phyloP scores from a whole-genome alignment of 2,797 vertebrate species.

The Peromyscus nudipes region DNA sequence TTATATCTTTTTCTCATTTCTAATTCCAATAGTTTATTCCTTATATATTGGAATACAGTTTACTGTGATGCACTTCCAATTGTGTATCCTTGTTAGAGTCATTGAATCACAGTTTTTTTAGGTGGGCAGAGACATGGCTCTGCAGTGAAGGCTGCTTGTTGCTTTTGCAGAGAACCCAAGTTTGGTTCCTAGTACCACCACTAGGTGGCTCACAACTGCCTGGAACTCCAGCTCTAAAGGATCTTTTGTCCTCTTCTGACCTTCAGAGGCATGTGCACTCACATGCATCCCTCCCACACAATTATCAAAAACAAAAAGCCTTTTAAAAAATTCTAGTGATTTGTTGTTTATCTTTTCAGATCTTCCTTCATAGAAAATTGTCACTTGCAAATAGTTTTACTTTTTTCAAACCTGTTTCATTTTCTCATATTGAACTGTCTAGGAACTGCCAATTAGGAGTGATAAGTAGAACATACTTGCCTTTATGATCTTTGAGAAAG shows the following conservation, averaged over 20 bases:
- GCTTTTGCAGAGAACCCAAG: not conserved
- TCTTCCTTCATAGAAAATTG: not conserved
- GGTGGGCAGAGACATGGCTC: not conserved
- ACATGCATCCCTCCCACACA: not conserved
- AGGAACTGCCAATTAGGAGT: not conserved
- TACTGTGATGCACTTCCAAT: not conserved
- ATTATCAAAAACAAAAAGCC: not conserved
- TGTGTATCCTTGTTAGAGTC: not conserved
- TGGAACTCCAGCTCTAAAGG: not conserved
- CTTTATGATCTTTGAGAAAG: not conserved
- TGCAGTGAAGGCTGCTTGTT: not conserved
- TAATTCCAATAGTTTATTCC: not conserved
- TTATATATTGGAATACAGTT: not conserved
- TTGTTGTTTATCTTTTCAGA: not conserved
- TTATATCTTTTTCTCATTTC: not conserved
- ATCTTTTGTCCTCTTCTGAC: not conserved
- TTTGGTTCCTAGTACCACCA: not conserved
- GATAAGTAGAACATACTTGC: not conserved
- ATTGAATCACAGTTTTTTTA: slow-evolving; percentile 5
- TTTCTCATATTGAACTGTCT: slow-evolving; percentile 5
- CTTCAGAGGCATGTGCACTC: not conserved
- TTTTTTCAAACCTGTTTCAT: not conserved
- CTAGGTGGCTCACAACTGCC: not conserved
- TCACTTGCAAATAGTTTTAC: slow-evolving; percentile 11
- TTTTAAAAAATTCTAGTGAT: not conserved